Percentiles rank a stretch among this genome's conserved stretches.
These are phyloP conservation scores for Bombus consobrinus DNA, from an alignment of 1,140 invertebrate genomes.

Conservation along the genomic window DNA sequence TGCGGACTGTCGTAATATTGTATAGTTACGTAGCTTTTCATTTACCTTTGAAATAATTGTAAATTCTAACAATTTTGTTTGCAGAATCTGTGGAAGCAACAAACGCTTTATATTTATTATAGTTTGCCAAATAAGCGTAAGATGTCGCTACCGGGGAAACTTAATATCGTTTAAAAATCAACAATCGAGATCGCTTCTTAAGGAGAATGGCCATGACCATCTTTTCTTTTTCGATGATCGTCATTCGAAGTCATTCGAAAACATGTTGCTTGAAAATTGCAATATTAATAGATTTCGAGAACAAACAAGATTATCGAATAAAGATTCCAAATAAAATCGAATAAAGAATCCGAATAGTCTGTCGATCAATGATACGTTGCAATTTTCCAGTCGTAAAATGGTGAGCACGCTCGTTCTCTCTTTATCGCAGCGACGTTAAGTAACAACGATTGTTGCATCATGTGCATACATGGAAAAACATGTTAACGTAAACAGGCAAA, in stretches of 20 bases:
- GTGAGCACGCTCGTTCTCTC: background rate
- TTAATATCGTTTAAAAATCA: background rate
- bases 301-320: background rate
- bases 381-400: background rate
- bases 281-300: background rate
- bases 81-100: background rate
- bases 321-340: background rate
- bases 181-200: background rate
- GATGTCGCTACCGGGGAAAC: conserved; percentile 12
- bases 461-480: background rate
- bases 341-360: too few species aligned
- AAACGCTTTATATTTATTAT: too few species aligned
- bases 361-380: too few species aligned
- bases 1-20: too few species aligned
- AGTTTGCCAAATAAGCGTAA: background rate
- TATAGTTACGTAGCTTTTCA: too few species aligned
- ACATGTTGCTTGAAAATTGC: background rate
- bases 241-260: too few species aligned
- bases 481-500: background rate
- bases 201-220: too few species aligned
- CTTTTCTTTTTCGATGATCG: too few species aligned
- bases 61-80: too few species aligned
- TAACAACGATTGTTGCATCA: conserved; percentile 14
- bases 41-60: background rate
- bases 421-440: background rate